These are phyloP conservation scores for Cyrtonyx montezumae DNA, from an alignment of 2,113 vertebrate species.

Conservation along the genomic window DNA sequence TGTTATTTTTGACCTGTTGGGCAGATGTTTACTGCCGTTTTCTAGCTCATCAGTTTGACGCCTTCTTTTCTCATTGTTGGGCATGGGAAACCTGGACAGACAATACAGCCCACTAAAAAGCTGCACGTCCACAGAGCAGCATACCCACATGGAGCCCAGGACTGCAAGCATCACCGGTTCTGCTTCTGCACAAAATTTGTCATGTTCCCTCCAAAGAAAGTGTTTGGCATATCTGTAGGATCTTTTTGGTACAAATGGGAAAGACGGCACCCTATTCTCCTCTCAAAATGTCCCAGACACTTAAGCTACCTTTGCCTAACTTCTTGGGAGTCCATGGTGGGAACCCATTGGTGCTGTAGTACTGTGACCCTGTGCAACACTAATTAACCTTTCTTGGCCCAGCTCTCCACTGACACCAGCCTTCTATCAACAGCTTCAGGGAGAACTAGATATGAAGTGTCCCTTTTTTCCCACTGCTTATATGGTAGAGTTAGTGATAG, in stretches of 20 bases:
- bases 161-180: background rate
- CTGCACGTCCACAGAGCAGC: fast-evolving
- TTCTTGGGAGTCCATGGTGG: background rate
- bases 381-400: background rate
- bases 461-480: background rate
- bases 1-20: background rate
- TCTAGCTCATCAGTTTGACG: background rate
- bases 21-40: background rate
- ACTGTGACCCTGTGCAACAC: background rate
- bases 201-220: background rate
- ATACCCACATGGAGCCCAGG: fast-evolving
- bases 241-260: background rate
- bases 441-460: background rate
- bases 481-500: background rate
- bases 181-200: background rate
- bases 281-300: fast-evolving
- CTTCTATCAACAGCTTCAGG: background rate
- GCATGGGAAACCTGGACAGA: background rate
- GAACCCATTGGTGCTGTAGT: background rate
- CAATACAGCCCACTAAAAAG: background rate
- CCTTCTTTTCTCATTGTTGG: background rate
- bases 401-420: background rate
- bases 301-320: background rate
- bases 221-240: background rate
- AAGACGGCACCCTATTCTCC: background rate